Evolutionary conservation across 2,797 vertebrate genomes (phyloP), one percentile per base, ranked within the genome.

Genomic region (Syndactyla subalaris): DNA sequence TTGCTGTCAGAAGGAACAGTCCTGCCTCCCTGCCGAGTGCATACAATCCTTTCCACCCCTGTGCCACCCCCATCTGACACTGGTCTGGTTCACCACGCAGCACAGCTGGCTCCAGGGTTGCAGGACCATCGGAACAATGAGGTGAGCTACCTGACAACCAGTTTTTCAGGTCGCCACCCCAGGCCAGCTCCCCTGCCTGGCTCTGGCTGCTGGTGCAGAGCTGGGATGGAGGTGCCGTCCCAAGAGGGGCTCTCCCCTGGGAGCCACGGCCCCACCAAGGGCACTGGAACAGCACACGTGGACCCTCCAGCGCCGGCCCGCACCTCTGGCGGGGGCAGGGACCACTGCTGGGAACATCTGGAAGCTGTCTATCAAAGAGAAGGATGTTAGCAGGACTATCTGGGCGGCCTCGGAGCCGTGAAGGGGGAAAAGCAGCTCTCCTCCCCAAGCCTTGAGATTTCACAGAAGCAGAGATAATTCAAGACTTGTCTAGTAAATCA

Each of bases 161-260:
- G 93, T 88, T 95, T 86, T 94, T 88, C 95, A 71, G 83, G 92
- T 78, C 78, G 58, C 16, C 9, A 3, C 62, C 81, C 65, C 61
- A 73, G 67, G 68, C 24, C 75, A 71, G 21, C 72, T 83, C 75
- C 72, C 55, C 51, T 18, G 72, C 68, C 65, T 15, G 68, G 65
- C 52, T 52, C 12, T 24, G 46, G 20, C 12, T 24, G 46, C 61
- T 74, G 68, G 21, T 15, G 65, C 57, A 30, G 52, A 36, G 73
- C 39, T 21, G 74, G 30, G 32, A 67, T 22, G 66, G 49, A 3
- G 32, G 21, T 4, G 6, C 23, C 0, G 4, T 24, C 45, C 32
- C 52, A 55, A 30, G 52, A 24, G 36, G 39, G 38, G 30, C 23
- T 54, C 58, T 59, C 36, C 6, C 12, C 51, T 1, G 24, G 66